Evolutionary conservation across 2,797 vertebrate genomes (phyloP), one percentile per base, ranked within the genome.

Genomic region (Microctenopoma lineatum): DNA sequence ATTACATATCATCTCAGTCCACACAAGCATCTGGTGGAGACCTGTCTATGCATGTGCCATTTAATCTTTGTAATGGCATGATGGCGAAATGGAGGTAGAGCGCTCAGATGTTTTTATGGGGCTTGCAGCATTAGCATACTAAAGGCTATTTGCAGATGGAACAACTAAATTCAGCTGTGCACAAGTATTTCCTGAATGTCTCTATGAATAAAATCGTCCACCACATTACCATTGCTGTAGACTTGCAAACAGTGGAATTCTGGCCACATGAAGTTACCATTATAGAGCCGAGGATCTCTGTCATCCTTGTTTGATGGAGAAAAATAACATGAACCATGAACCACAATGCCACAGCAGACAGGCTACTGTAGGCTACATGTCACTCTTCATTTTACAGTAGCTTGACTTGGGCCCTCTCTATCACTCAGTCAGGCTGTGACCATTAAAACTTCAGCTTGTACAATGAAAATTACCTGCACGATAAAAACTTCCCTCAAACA

Each of bases 131-230:
- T 86, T 84, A 85, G 73, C 77, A 86, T 83, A 83, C 78, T 63
- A 80, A 77, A 88, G 77, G 73, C 86, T 57, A 80, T 88, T 84
- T 86, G 80, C 84, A 86, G 82, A 86, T 64, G 86, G 74, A 84
- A 77, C 57, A 73, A 82, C 70, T 84, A 80, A 83, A 86, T 83
- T 78, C 85, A 87, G 71, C 76, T 79, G 66, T 76, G 78, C 66
- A 81, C 66, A 84, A 85, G 75, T 76, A 88, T 88, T 90, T 87
- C 83, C 85, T 80, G 81, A 75, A 80, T 79, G 80, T 76, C 78
- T 89, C 73, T 58, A 66, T 80, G 84, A 88, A 79, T 86, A 87
- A 84, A 88, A 78, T 58, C 41, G 57, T 66, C 83, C 67, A 74
- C 78, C 84, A 64, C 76, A 85, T 63, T 84, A 77, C 70, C 58